Evolutionary conservation across 2,113 vertebrate species (phyloP), one percentile per base, ranked within the genome.

Genomic region (Saccopteryx leptura): DNA sequence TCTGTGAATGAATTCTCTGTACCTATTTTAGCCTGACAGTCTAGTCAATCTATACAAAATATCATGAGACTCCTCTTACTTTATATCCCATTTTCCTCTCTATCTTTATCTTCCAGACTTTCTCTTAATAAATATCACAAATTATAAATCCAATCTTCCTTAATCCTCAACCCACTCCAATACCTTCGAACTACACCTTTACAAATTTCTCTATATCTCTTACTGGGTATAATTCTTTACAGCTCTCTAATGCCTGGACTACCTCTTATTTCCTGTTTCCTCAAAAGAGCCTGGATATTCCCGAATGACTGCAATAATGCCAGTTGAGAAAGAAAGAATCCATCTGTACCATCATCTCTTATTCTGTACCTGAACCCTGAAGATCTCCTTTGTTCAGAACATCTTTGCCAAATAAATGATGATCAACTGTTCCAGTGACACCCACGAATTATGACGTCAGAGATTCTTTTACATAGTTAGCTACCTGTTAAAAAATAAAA

Each of bases 371-470:
- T 78, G 60, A 5, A 28, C 21, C 33, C 26, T 50, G 23, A 92
- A 12, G 19, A 24, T 74, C 52, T 92, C 80, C 26, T 76, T 83
- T 89, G 31, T 9, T 69, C 12, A 26, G 26, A 39, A 10, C 21
- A 85, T 56, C 50, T 72, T 71, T 39, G 4, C 54, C 80, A 92
- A 97, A 92, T 60, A 71, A 95, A 95, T 87, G 71, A 87, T 93
- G 75, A 91, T 65, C 84, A 88, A 89, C 72, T 58, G 72, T 90
- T 88, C 91, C 83, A 81, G 83, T 74, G 61, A 94, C 79, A 83
- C 87, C 68, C 87, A 69, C 92, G 94, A 86, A 90, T 94, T 94
- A 95, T 93, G 95, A 96, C 91, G 94, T 88, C 93, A 90, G 83
- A 88, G 80, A 90, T 96, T 95, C 92, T 94, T 90, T 96, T 56